Evolutionary conservation across 2,113 vertebrate genomes (phyloP).

Genomic region (Alligator mississippiensis): DNA sequence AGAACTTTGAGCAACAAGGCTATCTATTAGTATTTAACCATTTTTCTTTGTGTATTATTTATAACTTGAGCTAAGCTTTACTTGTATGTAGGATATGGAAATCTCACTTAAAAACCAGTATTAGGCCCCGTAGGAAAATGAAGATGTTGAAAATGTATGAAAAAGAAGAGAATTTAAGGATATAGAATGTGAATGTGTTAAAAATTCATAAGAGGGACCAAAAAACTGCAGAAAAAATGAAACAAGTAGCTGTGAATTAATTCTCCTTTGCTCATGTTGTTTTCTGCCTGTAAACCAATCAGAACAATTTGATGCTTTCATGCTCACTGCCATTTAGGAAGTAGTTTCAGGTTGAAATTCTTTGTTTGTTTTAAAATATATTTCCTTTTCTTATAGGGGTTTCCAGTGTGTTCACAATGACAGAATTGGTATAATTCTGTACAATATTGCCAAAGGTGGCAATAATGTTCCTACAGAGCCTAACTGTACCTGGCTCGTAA

Average conservation of each 20-base stretch:
- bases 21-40: neutral
- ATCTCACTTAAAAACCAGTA: neutral
- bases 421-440: neutral
- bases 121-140: neutral
- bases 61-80: neutral
- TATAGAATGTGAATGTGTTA: neutral
- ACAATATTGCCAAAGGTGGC: neutral
- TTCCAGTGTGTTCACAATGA: neutral
- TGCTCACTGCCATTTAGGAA: neutral
- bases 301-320: neutral
- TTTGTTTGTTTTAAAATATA: neutral
- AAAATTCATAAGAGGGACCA: neutral
- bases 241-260: neutral
- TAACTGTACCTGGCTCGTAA: neutral
- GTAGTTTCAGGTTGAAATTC: neutral
- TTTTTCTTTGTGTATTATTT: slow-evolving; percentile 9
- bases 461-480: neutral
- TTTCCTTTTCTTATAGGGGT: neutral
- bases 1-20: neutral
- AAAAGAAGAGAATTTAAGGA: neutral
- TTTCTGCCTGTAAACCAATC: neutral
- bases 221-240: neutral
- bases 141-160: neutral
- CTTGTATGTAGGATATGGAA: neutral
- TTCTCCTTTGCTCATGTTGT: neutral